Evolutionary conservation across 2,888 invertebrate genomes (phyloP), one percentile per base, ranked within the genome.

Genomic region (Aleiodes leptofemur): DNA sequence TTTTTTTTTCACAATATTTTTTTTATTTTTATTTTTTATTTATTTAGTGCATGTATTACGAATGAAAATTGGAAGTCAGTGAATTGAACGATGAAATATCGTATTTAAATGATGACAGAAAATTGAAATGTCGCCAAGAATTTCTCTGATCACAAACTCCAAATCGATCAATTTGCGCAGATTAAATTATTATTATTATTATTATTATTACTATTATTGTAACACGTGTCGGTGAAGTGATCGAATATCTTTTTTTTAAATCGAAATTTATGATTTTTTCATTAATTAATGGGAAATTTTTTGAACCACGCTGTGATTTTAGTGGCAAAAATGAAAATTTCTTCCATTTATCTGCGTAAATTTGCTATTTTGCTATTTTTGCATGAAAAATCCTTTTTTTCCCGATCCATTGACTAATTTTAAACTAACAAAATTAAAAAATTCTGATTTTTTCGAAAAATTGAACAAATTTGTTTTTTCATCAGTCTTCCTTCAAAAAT

Each of bases 61-160:
- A 61, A 14, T 53, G n/a, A 13, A 53, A 16, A 38, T 14, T n/a
- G 14, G 13, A 38, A 38, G 14, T 14, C 34, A 6, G 11, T 48
- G 16, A 16, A 56, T n/a, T 61, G 48, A 29, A 31, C 38, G 16
- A 55, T 72, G 72, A 66, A 66, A 72, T 66, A 72, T 72, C 43
- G 53, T 34, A 53, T 34, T 76, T 70, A 57, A 72, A 72, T 72
- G 77, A 71, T 70, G 73, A 73, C 61, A 71, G 68, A 64, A 72
- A 78, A 69, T 77, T 79, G 79, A 76, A 69, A 57, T 56, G 64
- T 56, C 55, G 80, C 80, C 80, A 80, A 79, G 70, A 78, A 68
- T 43, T 34, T 74, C 71, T 69, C 73, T 69, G 71, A 76, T 76
- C 69, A 61, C 71, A 43, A 57, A 51, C 14, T 23, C 48, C 14